A percentile compares a stretch with the other conserved stretches of the same genome.
Evolutionary conservation across 2,113 vertebrate species (phyloP).

Genomic region (Megaleporinus macrocephalus): DNA sequence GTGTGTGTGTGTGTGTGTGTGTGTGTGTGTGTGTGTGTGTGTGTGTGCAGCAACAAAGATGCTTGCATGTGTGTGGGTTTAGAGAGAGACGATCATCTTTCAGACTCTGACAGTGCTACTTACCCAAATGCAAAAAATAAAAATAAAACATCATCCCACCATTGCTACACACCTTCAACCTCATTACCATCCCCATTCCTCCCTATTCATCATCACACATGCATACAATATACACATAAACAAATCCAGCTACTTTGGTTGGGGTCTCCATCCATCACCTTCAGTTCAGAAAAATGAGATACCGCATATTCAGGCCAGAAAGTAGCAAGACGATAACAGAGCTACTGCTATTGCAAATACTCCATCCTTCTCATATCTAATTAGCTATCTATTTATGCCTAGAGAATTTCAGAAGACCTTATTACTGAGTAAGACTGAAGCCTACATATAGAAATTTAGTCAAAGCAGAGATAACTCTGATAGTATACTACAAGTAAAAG

Average conservation of each 20-base stretch:
- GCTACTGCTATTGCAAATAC: not conserved
- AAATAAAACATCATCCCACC: slow-evolving; percentile 34
- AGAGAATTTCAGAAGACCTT: not conserved
- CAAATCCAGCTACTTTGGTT: not conserved
- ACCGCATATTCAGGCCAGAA: slow-evolving; percentile 25
- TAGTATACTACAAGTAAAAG: too few species aligned
- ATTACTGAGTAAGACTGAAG: not conserved
- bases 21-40: too few species aligned
- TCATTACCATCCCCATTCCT: slow-evolving; percentile 67
- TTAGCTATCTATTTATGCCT: not conserved
- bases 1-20: not conserved
- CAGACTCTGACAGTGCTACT: slow-evolving; percentile 64
- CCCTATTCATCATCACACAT: slow-evolving; percentile 51
- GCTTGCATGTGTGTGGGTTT: not conserved
- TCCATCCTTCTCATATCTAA: slow-evolving; percentile 16
- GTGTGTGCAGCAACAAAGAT: slow-evolving; percentile 25
- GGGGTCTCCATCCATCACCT: slow-evolving; percentile 21
- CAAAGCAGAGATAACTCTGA: too few species aligned
- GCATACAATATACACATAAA: slow-evolving; percentile 51
- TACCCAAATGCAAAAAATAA: slow-evolving; percentile 61
- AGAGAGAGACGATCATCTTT: slow-evolving; percentile 59
- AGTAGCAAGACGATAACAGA: not conserved
- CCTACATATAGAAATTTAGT: not conserved
- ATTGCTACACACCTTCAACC: slow-evolving; percentile 57
- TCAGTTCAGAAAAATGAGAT: not conserved